A percentile compares a stretch with the other conserved stretches of the same genome.
Conservation (phyloP, 2,113 vertebrate species). For the Garra rufa region DNA sequence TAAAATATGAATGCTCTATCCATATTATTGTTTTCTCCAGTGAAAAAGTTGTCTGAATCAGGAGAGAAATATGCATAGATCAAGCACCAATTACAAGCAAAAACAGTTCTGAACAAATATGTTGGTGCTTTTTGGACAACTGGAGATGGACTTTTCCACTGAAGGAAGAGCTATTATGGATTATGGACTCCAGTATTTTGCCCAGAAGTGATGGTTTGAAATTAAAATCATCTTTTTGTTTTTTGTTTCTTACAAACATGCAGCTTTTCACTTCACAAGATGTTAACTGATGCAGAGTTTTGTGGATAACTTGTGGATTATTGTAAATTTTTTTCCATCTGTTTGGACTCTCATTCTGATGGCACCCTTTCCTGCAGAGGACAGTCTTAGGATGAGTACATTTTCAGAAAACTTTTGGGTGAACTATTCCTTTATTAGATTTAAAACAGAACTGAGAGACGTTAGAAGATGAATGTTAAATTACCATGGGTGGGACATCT, state of each 20-base stretch:
- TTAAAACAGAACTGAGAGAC: not conserved
- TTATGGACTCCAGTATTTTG: not conserved
- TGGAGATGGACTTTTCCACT: too few relatives aligned
- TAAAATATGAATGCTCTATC: too few relatives aligned
- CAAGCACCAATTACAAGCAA: not conserved
- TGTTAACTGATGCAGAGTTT: not conserved
- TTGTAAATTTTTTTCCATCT: not conserved
- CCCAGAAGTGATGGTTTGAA: not conserved
- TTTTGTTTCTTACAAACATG: not conserved
- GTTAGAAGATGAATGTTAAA: not conserved
- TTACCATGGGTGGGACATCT: constrained; percentile 84
- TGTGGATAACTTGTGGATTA: not conserved
- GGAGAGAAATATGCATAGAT: not conserved
- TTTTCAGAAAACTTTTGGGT: not conserved
- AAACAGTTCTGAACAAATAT: not conserved
- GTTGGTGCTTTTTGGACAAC: not conserved
- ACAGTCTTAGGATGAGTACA: not conserved
- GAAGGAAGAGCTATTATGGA: not conserved
- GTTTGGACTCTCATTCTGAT: not conserved
- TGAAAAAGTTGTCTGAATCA: not conserved
- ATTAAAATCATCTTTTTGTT: not conserved
- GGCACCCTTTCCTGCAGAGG: not conserved
- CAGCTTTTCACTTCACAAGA: not conserved
- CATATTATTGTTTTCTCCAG: not conserved
- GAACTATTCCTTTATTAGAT: not conserved